These are phyloP conservation scores for Troides aeacus DNA, from an alignment of 2,888 invertebrate species.

Conservation along the genomic window DNA sequence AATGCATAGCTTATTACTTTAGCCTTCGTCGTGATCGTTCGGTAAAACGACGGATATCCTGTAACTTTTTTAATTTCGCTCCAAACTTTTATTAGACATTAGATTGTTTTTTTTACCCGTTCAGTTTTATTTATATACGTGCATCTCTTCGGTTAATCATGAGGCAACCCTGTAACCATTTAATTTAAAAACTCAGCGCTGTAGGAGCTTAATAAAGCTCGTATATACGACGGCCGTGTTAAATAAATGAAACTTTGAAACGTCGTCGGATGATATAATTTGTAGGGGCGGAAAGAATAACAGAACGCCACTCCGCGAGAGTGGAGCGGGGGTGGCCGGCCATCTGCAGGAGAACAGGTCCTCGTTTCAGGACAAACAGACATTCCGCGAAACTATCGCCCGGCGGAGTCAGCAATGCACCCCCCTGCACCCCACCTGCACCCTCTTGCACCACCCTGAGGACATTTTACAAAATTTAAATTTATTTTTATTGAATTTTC, in stretches of 20 bases:
- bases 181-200: too few species aligned
- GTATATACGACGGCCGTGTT: not conserved
- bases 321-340: too few species aligned
- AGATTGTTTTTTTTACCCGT: not conserved
- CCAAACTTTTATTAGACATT: slow-evolving; percentile 14
- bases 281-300: slow-evolving; percentile 3
- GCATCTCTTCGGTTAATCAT: too few species aligned
- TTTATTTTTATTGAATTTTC: too few species aligned
- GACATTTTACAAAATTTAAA: too few species aligned
- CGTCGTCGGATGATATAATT: not conserved
- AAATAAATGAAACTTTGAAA: not conserved
- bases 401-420: not conserved
- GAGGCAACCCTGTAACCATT: too few species aligned
- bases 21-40: not conserved
- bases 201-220: too few species aligned
- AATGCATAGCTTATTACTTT: not conserved
- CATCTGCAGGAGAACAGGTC: slow-evolving; percentile 1
- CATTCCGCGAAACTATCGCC: slow-evolving; percentile 4
- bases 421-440: too few species aligned
- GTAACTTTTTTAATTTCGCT: slow-evolving; percentile 29
- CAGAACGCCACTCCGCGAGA: not conserved
- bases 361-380: slow-evolving; percentile 5
- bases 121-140: too few species aligned
- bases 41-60: not conserved
- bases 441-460: too few species aligned